Percentiles rank a stretch among this genome's conserved stretches.
Conservation (phyloP, 1,140 invertebrate genomes). For the Harpegnathos saltator region DNA sequence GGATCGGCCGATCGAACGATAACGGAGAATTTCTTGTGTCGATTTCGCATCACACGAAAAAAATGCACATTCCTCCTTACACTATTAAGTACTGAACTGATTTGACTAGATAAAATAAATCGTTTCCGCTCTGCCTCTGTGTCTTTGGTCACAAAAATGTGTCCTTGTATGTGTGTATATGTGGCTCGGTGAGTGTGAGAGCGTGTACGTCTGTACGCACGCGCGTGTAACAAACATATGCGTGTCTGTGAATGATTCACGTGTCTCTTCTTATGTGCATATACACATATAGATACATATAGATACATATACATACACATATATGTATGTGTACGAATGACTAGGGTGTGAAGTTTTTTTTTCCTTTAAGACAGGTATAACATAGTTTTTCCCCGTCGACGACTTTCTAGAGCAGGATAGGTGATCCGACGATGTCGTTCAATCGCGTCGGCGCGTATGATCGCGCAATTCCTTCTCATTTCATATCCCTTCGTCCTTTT, state of each 20-base stretch:
- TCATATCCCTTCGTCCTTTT: too few relatives aligned
- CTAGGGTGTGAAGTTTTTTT: conserved; percentile 78
- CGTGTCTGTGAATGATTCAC: conserved; percentile 8
- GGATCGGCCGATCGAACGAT: neutral
- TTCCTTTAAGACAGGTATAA: conserved; percentile 74
- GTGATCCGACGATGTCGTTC: neutral
- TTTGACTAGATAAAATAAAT: conserved; percentile 85
- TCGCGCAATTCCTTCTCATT: neutral
- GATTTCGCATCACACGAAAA: conserved; percentile 54
- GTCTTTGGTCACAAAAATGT: conserved; percentile 82
- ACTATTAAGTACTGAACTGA: conserved; percentile 84
- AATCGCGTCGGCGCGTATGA: neutral
- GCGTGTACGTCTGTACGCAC: conserved; percentile 22
- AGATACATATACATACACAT: conserved; percentile 68
- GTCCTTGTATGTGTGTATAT: conserved; percentile 38
- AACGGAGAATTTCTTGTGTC: neutral
- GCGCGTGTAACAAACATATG: conserved; percentile 11
- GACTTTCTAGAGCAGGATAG: conserved; percentile 64
- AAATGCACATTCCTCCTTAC: conserved; percentile 85
- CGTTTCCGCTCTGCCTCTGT: conserved; percentile 64
- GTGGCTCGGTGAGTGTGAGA: neutral
- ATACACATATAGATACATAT: conserved; percentile 74
- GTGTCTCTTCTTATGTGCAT: conserved; percentile 67
- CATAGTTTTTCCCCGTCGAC: conserved; percentile 69
- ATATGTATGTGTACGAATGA: conserved; percentile 81